These are phyloP conservation scores for Spheniscus mendiculus DNA, from an alignment of 2,113 vertebrate species.

Conservation along the genomic window DNA sequence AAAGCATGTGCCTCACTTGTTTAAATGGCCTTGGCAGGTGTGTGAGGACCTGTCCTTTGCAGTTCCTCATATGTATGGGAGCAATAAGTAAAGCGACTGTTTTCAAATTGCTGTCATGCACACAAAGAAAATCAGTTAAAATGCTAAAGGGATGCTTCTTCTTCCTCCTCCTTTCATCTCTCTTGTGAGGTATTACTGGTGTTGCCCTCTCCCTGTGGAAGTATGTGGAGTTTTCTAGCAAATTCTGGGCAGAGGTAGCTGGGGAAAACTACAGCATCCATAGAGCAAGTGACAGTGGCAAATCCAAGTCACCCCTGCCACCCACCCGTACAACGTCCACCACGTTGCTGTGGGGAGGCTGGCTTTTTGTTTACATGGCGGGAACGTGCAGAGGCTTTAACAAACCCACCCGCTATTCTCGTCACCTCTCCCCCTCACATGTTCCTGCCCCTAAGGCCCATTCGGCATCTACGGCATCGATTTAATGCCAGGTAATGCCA, in stretches of 20 bases:
- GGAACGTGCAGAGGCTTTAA: background rate
- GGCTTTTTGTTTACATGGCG: fast-evolving
- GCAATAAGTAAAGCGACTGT: background rate
- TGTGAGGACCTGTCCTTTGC: background rate
- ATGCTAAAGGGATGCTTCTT: background rate
- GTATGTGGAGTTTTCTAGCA: background rate
- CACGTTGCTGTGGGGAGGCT: background rate
- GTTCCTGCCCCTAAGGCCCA: no score
- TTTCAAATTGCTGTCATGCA: background rate
- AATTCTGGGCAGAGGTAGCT: background rate
- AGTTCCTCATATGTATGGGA: background rate
- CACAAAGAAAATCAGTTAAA: background rate
- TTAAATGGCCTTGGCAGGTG: fast-evolving
- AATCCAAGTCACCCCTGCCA: background rate
- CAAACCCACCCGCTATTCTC: background rate
- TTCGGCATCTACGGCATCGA: background rate
- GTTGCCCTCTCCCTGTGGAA: background rate
- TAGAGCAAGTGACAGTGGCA: background rate
- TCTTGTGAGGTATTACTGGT: background rate
- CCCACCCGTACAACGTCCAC: no score
- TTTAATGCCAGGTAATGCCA: background rate
- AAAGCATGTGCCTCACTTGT: background rate
- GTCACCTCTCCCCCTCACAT: background rate
- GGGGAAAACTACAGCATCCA: background rate
- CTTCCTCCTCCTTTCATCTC: background rate